phyloP scores from a whole-genome alignment of 1,140 invertebrate genomes.

The Bombus pascuorum region DNA sequence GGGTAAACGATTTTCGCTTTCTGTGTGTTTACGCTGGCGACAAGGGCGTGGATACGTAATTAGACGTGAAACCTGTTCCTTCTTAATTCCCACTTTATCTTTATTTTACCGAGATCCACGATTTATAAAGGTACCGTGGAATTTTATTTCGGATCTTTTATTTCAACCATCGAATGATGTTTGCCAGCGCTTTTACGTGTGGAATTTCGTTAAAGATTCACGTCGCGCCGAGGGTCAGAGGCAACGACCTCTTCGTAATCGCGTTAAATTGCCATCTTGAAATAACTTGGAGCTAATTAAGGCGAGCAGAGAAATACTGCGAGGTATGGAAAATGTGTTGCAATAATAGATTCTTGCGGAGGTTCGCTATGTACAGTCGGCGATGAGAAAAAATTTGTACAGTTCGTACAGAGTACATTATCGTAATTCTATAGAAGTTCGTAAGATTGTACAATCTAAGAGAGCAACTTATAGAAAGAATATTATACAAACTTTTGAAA shows the following conservation, averaged over 20 bases:
- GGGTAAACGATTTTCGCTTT: conserved; percentile 64
- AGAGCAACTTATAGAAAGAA: neutral
- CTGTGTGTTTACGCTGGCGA: conserved; percentile 48
- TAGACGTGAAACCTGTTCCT: conserved; percentile 42
- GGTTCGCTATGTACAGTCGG: too few species aligned
- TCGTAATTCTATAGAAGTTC: too few species aligned
- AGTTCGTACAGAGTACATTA: neutral
- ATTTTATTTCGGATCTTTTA: neutral
- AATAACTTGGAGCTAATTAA: neutral
- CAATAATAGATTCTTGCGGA: neutral
- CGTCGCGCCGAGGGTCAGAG: neutral
- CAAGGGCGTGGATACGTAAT: conserved; percentile 44
- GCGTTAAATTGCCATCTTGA: neutral
- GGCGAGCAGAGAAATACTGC: neutral
- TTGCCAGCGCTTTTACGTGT: neutral
- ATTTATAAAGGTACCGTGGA: neutral
- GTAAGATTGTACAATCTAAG: neutral
- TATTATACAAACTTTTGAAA: neutral
- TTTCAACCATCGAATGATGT: neutral
- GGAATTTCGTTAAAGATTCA: neutral
- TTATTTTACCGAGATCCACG: conserved; percentile 4
- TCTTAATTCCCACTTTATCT: conserved; percentile 19
- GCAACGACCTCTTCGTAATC: neutral
- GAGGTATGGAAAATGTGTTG: neutral
- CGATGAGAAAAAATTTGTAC: neutral